Evolutionary conservation across 2,113 vertebrate species (phyloP).

Genomic region (Calyptomena viridis): DNA sequence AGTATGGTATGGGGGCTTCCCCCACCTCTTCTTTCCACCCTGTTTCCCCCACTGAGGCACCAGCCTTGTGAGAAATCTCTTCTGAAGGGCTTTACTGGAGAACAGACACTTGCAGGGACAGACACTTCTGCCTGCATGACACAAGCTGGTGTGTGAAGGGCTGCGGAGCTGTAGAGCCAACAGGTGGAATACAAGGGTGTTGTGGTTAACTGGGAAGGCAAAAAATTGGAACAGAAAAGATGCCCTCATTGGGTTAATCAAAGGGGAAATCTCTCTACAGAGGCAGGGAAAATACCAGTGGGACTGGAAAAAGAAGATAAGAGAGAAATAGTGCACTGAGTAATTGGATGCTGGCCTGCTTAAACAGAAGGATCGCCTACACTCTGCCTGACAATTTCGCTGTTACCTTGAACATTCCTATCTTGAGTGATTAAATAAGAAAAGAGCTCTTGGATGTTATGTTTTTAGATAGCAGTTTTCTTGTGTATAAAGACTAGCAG

Average conservation of each 20-base stretch:
- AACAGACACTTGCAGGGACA: background rate
- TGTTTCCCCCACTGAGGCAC: background rate
- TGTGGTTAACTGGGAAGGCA: background rate
- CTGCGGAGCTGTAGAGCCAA: background rate
- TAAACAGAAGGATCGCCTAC: background rate
- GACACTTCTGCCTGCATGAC: background rate
- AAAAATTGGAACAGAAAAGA: background rate
- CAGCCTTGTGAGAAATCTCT: background rate
- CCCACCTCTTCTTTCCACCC: background rate
- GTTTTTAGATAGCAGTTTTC: background rate
- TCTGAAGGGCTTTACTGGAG: background rate
- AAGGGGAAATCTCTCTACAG: background rate
- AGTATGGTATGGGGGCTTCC: background rate
- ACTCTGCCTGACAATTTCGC: background rate
- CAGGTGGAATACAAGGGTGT: background rate
- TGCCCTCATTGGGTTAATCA: background rate
- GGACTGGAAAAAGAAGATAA: conserved; percentile 7
- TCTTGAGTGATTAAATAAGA: background rate
- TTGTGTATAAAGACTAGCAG: background rate
- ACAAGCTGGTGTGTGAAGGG: background rate
- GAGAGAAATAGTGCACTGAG: background rate
- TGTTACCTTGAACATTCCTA: background rate
- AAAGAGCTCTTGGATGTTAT: background rate
- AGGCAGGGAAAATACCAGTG: background rate
- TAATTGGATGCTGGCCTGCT: conserved; percentile 3